Base-by-base conservation (phyloP, 2,888 invertebrate species). In the Lasioglossum calceatum region DNA sequence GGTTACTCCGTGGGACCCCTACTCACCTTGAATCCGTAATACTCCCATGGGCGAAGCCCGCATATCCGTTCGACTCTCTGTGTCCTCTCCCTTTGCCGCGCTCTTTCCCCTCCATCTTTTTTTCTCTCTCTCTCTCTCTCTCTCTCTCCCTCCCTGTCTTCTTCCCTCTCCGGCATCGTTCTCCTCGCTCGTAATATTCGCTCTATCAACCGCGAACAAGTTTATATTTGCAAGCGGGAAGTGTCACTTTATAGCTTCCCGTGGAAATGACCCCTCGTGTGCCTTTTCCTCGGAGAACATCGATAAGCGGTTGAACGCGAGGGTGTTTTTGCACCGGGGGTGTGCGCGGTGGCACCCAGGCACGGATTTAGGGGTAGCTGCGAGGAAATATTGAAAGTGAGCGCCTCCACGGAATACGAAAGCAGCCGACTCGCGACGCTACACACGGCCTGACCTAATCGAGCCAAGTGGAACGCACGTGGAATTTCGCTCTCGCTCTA, bases 401-500 rank as follows among this genome's bases (percentile, higher is more conserved):
- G 90, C 90, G 91, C 92, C 91, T 92, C 58, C 92, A 90, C 92
- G 92, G 94, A 95, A 94, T 94, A 94, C 93, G 87, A 92, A 94
- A 94, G 93, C 92, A 93, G 91, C 89, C 82, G 75, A 50, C 81
- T 87, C 85, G 78, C 89, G 91, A 91, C 92, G 92, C 93, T 92
- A 92, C 92, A 93, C 92, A 92, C 92, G 93, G 89, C 89, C 92
- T 90, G 92, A 93, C 94, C 93, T 94, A 94, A 95, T 94, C 94
- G 94, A 93, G 94, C 90, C 92, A 92, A 93, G 93, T 92, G 92
- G 82, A 93, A 93, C 93, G 93, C 92, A 91, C 90, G 91, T 93
- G 93, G 93, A 94, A 95, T 94, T 94, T 92, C 92, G 89, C 89
- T 93, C 93, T 23, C 93, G 92, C 91, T 93, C 94, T 92, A 94